Evolutionary conservation across 2,888 invertebrate genomes (phyloP), one percentile per base, ranked within the genome.

Genomic region (Polydrusus tereticollis): DNA sequence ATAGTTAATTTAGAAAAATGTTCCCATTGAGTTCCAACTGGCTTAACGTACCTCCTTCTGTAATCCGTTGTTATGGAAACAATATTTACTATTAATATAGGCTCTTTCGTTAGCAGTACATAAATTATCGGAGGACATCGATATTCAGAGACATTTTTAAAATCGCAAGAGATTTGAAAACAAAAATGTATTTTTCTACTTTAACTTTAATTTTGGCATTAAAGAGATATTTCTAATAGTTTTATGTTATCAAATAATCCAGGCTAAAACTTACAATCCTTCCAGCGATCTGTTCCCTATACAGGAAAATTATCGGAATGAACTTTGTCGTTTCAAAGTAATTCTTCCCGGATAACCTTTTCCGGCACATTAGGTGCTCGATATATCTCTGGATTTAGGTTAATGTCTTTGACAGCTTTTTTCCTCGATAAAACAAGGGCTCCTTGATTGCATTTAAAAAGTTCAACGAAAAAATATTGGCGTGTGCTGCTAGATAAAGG

Each of bases 321-420:
- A 55, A 55, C 52, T 55, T 55, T 55, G 52, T 55, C 52, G 52
- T 58, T 58, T 38, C 58, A 36, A 58, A 41, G 58, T 21, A 38
- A 58, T 58, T 58, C 38, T 41, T 58, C 58, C 21, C 36, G 58
- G 38, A 38, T 58, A 58, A 58, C 58, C 38, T 58, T 58, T 58
- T 58, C 58, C 58, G 21, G 58, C 38, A 38, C 58, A 58, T 58
- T 58, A 58, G 41, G 21, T 58, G 18, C 29, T 21, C 58, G 20
- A 58, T 58, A 58, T 58, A 58, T 58, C 38, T 58, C 41, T 21
- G 36, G 58, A 58, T 41, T 58, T 58, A n/a, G 58, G 58, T 58
- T 38, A 58, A 58, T 58, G 58, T 41, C 58, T 41, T 38, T 58
- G 58, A 58, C 58, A 58, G 52, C 52, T 55, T 55, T 55, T 55